These are phyloP conservation scores for Musca vetustissima DNA, from an alignment of 1,140 invertebrate genomes.

Conservation along the genomic window DNA sequence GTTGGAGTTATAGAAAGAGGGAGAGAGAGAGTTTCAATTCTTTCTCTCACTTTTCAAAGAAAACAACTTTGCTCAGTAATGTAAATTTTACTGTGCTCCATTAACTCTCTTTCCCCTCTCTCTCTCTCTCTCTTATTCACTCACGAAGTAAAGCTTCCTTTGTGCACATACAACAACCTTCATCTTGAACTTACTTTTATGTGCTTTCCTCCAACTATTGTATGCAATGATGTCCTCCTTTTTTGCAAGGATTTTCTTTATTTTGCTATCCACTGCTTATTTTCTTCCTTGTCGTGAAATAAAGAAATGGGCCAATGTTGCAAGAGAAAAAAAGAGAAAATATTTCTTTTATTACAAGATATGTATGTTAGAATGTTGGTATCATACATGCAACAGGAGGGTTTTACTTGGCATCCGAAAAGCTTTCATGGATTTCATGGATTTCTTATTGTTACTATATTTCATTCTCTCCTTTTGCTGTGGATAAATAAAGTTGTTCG, in stretches of 20 bases:
- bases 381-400: conserved; percentile 19
- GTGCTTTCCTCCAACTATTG: neutral
- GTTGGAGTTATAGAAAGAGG: neutral
- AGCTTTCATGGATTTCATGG: neutral
- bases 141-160: neutral
- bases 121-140: too few relatives aligned
- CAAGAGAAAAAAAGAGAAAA: too few relatives aligned
- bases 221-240: neutral
- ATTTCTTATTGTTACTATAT: neutral
- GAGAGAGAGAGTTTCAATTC: neutral
- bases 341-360: too few relatives aligned
- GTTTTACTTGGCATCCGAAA: neutral
- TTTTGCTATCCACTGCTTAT: neutral
- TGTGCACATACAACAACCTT: neutral
- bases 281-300: neutral
- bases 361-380: too few relatives aligned
- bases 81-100: neutral
- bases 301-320: neutral
- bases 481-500: too few relatives aligned
- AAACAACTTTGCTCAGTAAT: too few relatives aligned
- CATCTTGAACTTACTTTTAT: conserved; percentile 9
- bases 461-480: too few relatives aligned
- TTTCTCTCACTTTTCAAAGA: too few relatives aligned
- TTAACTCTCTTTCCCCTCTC: neutral
- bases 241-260: neutral